Evolutionary conservation across 2,113 vertebrate species (phyloP).

Genomic region (Nothoprocta perdicaria): DNA sequence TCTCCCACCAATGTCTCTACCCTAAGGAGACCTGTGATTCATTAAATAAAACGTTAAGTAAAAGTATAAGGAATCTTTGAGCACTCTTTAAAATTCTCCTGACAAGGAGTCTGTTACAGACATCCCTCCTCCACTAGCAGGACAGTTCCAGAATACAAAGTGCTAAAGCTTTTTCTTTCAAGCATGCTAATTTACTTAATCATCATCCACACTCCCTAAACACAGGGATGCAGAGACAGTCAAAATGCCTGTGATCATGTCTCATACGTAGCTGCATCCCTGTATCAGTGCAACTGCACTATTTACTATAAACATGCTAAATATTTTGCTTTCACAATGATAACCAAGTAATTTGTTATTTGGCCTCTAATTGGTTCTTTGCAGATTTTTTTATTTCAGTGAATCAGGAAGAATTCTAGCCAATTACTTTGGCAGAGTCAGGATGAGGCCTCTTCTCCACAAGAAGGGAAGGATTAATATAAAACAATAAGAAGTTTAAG

Average conservation of each 20-base stretch:
- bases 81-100: background rate
- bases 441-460: slow-evolving; percentile 20
- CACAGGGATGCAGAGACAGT: too few relatives aligned
- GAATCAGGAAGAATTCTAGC: background rate
- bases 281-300: background rate
- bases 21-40: background rate
- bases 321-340: background rate
- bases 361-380: slow-evolving; percentile 5
- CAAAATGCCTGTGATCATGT: background rate
- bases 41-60: background rate
- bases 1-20: background rate
- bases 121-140: background rate
- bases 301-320: background rate
- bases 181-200: background rate
- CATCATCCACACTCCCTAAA: background rate
- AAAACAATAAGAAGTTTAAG: slow-evolving; percentile 42
- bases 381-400: background rate
- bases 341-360: background rate
- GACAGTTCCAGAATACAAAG: background rate
- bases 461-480: slow-evolving; percentile 39
- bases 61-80: background rate
- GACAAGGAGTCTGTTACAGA: background rate
- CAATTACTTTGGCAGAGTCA: slow-evolving; percentile 7
- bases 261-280: background rate
- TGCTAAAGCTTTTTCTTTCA: background rate